These are phyloP conservation scores for Stichopus chloronotus DNA, from an alignment of 35 echinoderm and acorn worm species.

Conservation along the genomic window DNA sequence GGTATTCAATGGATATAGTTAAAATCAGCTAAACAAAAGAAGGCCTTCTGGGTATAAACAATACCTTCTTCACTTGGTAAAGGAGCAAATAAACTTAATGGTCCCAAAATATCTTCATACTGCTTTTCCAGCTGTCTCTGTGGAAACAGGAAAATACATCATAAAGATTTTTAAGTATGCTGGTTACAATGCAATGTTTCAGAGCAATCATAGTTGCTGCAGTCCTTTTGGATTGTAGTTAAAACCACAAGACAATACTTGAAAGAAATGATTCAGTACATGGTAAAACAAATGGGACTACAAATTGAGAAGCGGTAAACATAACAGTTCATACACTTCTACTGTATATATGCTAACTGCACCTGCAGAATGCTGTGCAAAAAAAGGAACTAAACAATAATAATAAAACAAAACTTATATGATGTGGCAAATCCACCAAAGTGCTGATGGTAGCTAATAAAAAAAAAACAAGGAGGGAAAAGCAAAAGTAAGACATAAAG, in stretches of 20 bases:
- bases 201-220: not conserved
- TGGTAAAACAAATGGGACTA: not conserved
- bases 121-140: constrained; percentile 85
- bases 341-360: too few relatives aligned
- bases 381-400: too few relatives aligned
- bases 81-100: constrained; percentile 92
- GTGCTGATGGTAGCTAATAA: too few relatives aligned
- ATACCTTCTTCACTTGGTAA: constrained; percentile 90
- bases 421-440: too few relatives aligned
- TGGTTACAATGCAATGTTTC: not conserved
- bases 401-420: too few relatives aligned
- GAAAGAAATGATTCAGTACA: not conserved
- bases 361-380: too few relatives aligned
- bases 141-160: not conserved
- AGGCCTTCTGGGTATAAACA: not conserved
- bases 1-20: not conserved
- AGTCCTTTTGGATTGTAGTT: not conserved
- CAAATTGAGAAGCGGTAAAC: too few relatives aligned
- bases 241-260: not conserved
- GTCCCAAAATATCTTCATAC: constrained; percentile 95
- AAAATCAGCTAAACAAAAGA: not conserved
- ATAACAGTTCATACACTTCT: too few relatives aligned
- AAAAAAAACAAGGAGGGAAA: too few relatives aligned
- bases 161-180: not conserved
- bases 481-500: too few relatives aligned